Evolutionary conservation across 1,140 invertebrate genomes (phyloP).

Genomic region (Lepidotrigona ventralis): DNA sequence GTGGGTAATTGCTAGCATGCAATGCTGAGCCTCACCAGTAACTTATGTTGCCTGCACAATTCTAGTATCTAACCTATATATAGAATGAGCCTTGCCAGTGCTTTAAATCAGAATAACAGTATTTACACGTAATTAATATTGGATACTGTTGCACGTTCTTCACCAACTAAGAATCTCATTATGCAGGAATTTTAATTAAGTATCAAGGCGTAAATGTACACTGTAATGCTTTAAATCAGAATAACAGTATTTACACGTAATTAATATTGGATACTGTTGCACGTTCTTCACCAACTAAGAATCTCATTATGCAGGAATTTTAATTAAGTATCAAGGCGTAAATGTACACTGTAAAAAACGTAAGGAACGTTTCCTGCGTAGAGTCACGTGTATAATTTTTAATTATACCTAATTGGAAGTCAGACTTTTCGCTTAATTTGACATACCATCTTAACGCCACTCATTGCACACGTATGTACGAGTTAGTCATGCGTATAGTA

Average conservation of each 20-base stretch:
- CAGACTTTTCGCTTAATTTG: neutral
- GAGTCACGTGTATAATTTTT: neutral
- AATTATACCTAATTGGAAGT: neutral
- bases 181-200: too few species aligned
- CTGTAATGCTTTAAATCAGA: neutral
- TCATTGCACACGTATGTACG: neutral
- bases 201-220: too few species aligned
- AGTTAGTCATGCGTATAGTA: neutral
- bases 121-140: neutral
- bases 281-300: neutral
- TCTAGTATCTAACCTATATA: neutral
- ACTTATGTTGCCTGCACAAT: neutral
- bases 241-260: neutral
- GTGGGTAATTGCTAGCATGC: constrained; percentile 20
- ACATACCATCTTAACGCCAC: neutral
- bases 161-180: neutral
- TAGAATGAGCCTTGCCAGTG: neutral
- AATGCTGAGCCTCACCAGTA: neutral
- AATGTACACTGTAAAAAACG: too few species aligned
- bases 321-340: too few species aligned
- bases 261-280: neutral
- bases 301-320: neutral
- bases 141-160: neutral
- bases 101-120: neutral
- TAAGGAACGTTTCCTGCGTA: too few species aligned